phyloP scores from a whole-genome alignment of 2,888 invertebrate species.

The Quadriops clusia region DNA sequence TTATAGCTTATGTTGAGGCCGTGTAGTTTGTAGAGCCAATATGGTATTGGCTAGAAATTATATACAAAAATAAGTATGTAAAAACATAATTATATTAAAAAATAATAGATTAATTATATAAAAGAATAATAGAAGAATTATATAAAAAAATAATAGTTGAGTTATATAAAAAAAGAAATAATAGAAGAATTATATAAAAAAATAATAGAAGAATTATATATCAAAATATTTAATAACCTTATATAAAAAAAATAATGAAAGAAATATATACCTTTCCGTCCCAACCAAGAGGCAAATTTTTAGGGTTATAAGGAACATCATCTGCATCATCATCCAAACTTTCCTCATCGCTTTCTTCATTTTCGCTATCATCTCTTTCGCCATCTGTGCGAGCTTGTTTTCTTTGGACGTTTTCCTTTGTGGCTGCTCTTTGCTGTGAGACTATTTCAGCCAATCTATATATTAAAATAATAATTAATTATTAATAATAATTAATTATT shows the following conservation, averaged over 20 bases:
- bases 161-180: not conserved
- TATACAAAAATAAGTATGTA: slow-evolving; percentile 5
- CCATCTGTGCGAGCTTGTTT: slow-evolving; percentile 94
- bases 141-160: slow-evolving; percentile 4
- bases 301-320: slow-evolving; percentile 97
- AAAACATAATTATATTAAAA: slow-evolving; percentile 6
- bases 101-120: slow-evolving; percentile 1
- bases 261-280: slow-evolving; percentile 69
- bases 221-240: slow-evolving; percentile 3
- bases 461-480: slow-evolving; percentile 3
- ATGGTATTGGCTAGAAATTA: slow-evolving; percentile 59
- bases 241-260: not conserved
- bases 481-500: slow-evolving; percentile 6
- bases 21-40: slow-evolving; percentile 98
- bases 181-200: slow-evolving; percentile 8
- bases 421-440: slow-evolving; percentile 74
- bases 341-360: slow-evolving; percentile 69
- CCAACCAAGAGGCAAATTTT: slow-evolving; percentile 98
- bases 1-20: slow-evolving; percentile 97
- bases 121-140: slow-evolving; percentile 5
- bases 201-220: slow-evolving; percentile 1
- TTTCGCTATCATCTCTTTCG: slow-evolving; percentile 84
- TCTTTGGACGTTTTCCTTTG: slow-evolving; percentile 96
- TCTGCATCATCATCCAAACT: slow-evolving; percentile 82
- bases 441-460: slow-evolving; percentile 68